phyloP scores from a whole-genome alignment of 2,888 invertebrate species.

The Tiphia femorata region DNA sequence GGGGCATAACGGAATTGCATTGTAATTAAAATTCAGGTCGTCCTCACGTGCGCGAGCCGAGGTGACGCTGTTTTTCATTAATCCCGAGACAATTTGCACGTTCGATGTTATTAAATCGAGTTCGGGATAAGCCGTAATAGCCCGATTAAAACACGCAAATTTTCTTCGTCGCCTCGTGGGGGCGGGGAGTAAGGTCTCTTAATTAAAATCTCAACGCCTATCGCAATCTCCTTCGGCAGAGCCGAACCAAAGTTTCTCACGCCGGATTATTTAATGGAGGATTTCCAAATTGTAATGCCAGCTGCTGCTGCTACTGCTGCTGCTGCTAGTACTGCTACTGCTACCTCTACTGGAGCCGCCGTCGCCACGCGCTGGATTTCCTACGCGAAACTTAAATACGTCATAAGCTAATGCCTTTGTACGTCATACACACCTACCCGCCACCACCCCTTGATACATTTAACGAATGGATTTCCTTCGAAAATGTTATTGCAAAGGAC shows the following conservation, averaged over 20 bases:
- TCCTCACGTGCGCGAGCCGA: neutral
- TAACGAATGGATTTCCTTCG: too few species aligned
- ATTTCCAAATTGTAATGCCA: constrained; percentile 47
- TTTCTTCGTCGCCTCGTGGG: neutral
- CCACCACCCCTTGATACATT: too few species aligned
- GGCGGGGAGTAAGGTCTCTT: constrained; percentile 15
- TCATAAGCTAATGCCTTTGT: constrained; percentile 32
- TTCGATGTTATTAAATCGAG: neutral
- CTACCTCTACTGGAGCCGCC: neutral
- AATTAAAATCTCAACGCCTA: constrained; percentile 42
- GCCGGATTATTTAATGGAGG: constrained; percentile 40
- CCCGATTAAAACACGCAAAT: neutral
- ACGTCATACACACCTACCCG: constrained; percentile 26
- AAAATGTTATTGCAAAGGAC: too few species aligned
- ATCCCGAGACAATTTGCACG: neutral
- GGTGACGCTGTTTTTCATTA: neutral
- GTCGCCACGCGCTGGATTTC: constrained; percentile 29
- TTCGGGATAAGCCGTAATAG: neutral
- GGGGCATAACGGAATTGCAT: too few species aligned
- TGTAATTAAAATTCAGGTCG: too few species aligned
- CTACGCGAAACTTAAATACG: constrained; percentile 40
- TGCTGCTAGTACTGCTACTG: constrained; percentile 6
- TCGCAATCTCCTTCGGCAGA: constrained; percentile 14
- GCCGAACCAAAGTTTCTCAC: constrained; percentile 24
- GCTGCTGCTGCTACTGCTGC: constrained; percentile 32